Percentiles rank a stretch among this genome's conserved stretches.
Conservation (phyloP, 2,113 vertebrate species). For the Helogale parvula region DNA sequence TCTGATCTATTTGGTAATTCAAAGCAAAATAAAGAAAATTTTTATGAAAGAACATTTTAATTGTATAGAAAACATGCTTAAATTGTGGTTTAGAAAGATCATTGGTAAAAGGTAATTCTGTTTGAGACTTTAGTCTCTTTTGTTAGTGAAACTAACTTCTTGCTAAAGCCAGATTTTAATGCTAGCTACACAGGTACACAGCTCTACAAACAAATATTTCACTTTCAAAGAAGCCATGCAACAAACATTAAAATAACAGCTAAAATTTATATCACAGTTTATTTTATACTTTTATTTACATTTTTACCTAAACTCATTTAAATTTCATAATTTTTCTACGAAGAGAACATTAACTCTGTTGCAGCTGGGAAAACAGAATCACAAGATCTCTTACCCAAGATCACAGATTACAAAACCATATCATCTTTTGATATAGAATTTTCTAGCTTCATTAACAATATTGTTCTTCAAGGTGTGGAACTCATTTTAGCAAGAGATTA, state of each 20-base stretch:
- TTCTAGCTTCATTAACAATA: neutral
- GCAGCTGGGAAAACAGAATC: neutral
- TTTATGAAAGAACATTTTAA: neutral
- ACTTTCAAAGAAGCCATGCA: neutral
- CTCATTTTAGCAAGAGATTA: neutral
- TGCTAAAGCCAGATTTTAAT: conserved; percentile 2
- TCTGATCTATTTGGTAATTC: conserved; percentile 5
- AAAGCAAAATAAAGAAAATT: neutral
- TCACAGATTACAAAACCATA: neutral
- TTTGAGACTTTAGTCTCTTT: neutral
- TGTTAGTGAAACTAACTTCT: neutral
- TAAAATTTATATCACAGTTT: neutral
- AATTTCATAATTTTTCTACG: neutral
- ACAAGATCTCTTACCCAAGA: neutral
- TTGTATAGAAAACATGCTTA: neutral
- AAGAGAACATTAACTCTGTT: neutral
- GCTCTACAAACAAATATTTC: neutral
- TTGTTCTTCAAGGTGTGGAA: neutral
- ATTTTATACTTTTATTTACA: conserved; percentile 15
- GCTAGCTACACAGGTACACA: neutral
- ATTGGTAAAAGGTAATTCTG: neutral
- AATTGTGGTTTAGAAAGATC: neutral
- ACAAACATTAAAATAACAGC: neutral
- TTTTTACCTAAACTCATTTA: neutral
- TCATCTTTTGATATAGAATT: neutral